Percentiles rank a stretch among this genome's conserved stretches.
These are phyloP conservation scores for Rhamnusium bicolor DNA, from an alignment of 2,888 invertebrate genomes.

Conservation along the genomic window DNA sequence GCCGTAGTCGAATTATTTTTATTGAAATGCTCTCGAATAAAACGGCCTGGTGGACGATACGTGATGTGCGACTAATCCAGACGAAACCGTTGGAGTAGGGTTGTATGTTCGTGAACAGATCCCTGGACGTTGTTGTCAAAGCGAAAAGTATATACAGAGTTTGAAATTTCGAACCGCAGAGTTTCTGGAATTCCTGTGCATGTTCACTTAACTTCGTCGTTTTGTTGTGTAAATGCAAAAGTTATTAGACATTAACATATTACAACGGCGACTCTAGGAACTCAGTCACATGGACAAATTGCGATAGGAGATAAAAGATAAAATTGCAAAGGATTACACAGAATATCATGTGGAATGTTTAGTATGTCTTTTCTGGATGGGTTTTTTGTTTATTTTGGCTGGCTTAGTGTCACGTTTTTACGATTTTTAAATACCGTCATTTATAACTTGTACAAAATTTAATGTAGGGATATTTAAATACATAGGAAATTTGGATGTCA, in stretches of 20 bases:
- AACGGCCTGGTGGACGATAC: background rate
- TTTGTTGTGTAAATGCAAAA: background rate
- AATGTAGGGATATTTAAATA: too few species aligned
- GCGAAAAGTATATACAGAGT: background rate
- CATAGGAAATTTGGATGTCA: too few species aligned
- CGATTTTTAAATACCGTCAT: background rate
- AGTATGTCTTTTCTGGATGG: background rate
- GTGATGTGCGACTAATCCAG: background rate
- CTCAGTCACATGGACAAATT: background rate
- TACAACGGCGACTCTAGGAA: background rate
- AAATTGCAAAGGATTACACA: background rate
- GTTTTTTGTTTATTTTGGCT: background rate
- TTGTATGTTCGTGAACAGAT: background rate
- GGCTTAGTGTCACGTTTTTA: background rate
- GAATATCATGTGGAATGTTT: background rate
- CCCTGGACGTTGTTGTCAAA: background rate
- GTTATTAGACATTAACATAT: background rate
- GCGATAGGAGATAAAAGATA: background rate
- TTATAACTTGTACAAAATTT: too few species aligned
- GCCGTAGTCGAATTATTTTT: background rate
- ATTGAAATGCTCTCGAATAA: background rate
- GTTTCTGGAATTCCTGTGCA: background rate
- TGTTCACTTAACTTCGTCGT: background rate
- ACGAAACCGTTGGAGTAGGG: background rate
- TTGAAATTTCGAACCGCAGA: background rate